These are phyloP conservation scores for Dromococcyx pavoninus DNA, from an alignment of 2,797 vertebrate species.

Conservation along the genomic window DNA sequence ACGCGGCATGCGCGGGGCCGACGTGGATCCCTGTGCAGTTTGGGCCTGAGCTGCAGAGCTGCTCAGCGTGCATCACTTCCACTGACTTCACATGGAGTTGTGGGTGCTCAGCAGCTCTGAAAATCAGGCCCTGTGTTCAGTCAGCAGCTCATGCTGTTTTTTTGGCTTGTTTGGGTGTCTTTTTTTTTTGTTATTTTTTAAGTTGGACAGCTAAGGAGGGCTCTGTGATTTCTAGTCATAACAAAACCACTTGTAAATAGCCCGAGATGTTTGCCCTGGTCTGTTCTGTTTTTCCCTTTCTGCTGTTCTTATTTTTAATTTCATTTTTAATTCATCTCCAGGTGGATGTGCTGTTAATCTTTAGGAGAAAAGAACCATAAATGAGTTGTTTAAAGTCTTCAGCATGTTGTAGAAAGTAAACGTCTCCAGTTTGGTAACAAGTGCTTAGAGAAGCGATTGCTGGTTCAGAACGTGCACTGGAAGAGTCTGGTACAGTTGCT, in stretches of 20 bases:
- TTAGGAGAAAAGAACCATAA: not conserved
- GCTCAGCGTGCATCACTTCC: constrained; percentile 3
- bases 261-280: constrained; percentile 32
- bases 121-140: constrained; percentile 21
- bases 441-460: constrained; percentile 19
- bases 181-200: not conserved
- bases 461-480: not conserved
- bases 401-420: constrained; percentile 11
- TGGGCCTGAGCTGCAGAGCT: constrained; percentile 19
- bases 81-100: constrained; percentile 28
- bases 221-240: constrained; percentile 42
- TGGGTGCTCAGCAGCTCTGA: constrained; percentile 27
- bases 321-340: constrained; percentile 18
- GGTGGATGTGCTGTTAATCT: not conserved
- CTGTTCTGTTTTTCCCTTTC: not conserved
- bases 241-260: constrained; percentile 52
- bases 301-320: not conserved
- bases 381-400: constrained; percentile 44
- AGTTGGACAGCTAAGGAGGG: constrained; percentile 54
- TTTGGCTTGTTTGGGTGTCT: not conserved
- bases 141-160: constrained; percentile 2
- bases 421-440: constrained; percentile 32
- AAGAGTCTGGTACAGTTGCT: constrained; percentile 16
- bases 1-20: not conserved
- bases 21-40: not conserved